These are phyloP conservation scores for Enteromius afrohamiltoni DNA, from an alignment of 2,797 vertebrate species.

Conservation along the genomic window DNA sequence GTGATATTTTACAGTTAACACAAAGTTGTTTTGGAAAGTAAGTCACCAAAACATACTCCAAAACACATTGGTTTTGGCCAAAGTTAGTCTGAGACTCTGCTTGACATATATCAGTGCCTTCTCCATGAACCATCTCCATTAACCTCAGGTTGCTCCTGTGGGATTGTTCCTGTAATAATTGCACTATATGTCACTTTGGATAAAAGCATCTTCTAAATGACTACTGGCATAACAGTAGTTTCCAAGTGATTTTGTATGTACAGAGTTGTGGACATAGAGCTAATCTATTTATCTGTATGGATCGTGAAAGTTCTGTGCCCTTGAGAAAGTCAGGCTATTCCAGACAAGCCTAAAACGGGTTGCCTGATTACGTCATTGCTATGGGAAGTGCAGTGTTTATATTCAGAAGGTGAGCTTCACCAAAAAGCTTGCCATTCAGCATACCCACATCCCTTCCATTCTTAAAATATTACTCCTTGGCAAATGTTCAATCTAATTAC, in stretches of 20 bases:
- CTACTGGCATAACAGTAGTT: background rate
- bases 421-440: slow-evolving; percentile 47
- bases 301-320: slow-evolving; percentile 53
- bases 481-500: slow-evolving; percentile 68
- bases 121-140: background rate
- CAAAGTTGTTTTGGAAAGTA: background rate
- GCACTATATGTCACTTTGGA: slow-evolving; percentile 20
- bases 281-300: slow-evolving; percentile 27
- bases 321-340: slow-evolving; percentile 58
- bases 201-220: slow-evolving; percentile 14
- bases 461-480: slow-evolving; percentile 66
- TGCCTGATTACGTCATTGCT: slow-evolving; percentile 44
- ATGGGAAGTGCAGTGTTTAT: slow-evolving; percentile 40
- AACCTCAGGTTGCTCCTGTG: background rate
- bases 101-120: background rate
- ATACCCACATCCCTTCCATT: slow-evolving; percentile 41
- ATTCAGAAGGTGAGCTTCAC: slow-evolving; percentile 51
- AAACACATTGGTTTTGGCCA: background rate
- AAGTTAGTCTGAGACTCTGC: background rate
- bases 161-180: slow-evolving; percentile 15
- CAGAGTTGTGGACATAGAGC: slow-evolving; percentile 1
- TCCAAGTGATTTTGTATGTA: background rate
- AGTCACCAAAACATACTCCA: background rate
- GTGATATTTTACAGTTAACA: background rate
- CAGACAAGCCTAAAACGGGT: slow-evolving; percentile 38